Evolutionary conservation across 2,113 vertebrate genomes (phyloP), one percentile per base, ranked within the genome.

Genomic region (Dromiciops gliroides): DNA sequence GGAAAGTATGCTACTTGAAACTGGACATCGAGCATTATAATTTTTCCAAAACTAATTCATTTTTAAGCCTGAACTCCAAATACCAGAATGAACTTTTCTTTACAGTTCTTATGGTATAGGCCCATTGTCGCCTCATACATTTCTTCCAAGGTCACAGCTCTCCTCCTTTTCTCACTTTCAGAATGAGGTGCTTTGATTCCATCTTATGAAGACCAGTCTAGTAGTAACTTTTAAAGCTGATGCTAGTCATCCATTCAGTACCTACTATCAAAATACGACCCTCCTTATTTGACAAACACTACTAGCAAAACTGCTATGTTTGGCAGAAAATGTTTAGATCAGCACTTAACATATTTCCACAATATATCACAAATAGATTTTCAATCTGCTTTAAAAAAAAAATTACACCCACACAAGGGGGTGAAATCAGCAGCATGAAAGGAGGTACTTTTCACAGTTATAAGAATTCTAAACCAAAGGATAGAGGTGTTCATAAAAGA

Each of bases 1-100:
- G 2, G 99, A 99, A 97, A 98, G 99, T 91, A 98, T 99, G 98
- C 98, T 99, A 95, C 98, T 99, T 53, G 99, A 99, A 98, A 99
- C 99, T 0, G 99, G 99, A 48, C 99, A 99, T 92, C 99, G 99
- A 22, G 67, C 96, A 0, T 97, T 99, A 25, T 99, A 98, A 98
- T 53, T 49, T 60, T 94, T 53, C 75, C 26, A 0, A 0, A 5
- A 0, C 3, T 0, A 75, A 49, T 31, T 8, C 2, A 0, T 3
- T 8, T 1, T 0, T 8, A 53, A 28, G 1, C 0, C 8, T 3
- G 0, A 12, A n/a, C 60, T 22, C 19, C 16, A 14, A n/a, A 19
- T 19, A 75, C 6, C n/a, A 83, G 16, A 83, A 83, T 75, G 60
- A 75, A 75, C 31, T 5, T 83, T 60, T 60, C 37, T 67, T n/a